phyloP scores from a whole-genome alignment of 2,797 vertebrate genomes.

The Setipinna tenuifilis region DNA sequence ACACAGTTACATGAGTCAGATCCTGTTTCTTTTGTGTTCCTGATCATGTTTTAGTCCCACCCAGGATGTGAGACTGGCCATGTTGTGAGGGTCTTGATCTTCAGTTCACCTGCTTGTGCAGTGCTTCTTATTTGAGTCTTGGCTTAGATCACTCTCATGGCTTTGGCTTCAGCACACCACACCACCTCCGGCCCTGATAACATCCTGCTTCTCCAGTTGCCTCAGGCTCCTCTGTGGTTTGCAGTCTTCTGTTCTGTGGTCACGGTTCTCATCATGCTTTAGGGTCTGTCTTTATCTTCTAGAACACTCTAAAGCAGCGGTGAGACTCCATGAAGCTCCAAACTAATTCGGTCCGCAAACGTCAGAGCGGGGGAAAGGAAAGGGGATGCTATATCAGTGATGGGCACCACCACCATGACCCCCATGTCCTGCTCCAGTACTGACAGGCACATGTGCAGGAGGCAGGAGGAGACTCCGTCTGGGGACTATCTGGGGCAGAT shows the following conservation, averaged over 20 bases:
- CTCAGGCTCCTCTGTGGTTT: not conserved
- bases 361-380: too few relatives aligned
- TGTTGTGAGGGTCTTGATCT: not conserved
- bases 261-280: not conserved
- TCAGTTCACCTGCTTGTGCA: not conserved
- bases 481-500: not conserved
- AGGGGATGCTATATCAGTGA: not conserved
- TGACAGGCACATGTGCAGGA: slow-evolving; percentile 13
- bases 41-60: slow-evolving; percentile 8
- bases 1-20: not conserved
- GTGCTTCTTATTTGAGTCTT: not conserved
- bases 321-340: not conserved
- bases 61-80: not conserved
- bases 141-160: not conserved
- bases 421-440: not conserved
- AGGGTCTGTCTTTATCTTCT: not conserved
- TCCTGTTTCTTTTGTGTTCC: not conserved
- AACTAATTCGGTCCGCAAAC: not conserved
- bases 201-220: not conserved
- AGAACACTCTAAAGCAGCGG: not conserved
- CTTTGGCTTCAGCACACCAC: not conserved
- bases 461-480: not conserved
- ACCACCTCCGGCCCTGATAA: not conserved
- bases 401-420: not conserved
- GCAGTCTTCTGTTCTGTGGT: not conserved